Conservation (phyloP, 92 coral and sea anemone genomes). For the Plumapathes pennacea region DNA sequence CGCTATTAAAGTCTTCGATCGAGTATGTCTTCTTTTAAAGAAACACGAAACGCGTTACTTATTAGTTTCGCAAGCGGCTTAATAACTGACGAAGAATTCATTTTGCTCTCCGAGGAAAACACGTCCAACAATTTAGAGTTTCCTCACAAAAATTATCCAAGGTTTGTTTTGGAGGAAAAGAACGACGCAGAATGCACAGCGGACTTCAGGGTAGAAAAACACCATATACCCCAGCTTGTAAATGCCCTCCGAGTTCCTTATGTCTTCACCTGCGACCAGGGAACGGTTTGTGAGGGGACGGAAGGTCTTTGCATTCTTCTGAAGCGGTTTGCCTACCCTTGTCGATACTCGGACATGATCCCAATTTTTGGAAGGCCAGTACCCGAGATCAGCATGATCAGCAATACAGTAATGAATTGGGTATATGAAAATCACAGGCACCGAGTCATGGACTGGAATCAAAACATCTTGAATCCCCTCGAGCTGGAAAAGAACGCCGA, state of each 20-base stretch:
- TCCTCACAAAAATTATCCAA: constrained; percentile 28
- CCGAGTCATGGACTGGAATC: constrained; percentile 11
- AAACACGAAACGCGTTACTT: constrained; percentile 23
- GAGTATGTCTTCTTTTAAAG: constrained; percentile 14
- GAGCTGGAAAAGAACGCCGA: constrained; percentile 15
- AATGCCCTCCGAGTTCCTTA: constrained; percentile 31
- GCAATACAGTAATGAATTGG: constrained; percentile 29
- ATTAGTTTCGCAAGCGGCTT: constrained; percentile 8
- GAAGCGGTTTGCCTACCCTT: constrained; percentile 4
- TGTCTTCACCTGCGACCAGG: constrained; percentile 26
- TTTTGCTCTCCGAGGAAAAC: constrained; percentile 24
- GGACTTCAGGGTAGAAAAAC: constrained; percentile 38
- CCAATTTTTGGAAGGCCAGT: constrained; percentile 9
- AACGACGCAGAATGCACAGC: constrained; percentile 43
- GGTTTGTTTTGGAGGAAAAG: constrained; percentile 11
- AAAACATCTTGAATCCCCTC: constrained; percentile 18
- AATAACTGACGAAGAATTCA: constrained; percentile 28
- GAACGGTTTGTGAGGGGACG: constrained; percentile 34
- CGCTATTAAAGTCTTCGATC: constrained; percentile 1
- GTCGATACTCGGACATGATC: constrained; percentile 7
- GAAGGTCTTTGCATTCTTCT: constrained; percentile 19
- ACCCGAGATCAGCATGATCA: constrained; percentile 6
- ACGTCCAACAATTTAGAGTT: constrained; percentile 33
- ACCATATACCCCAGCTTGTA: constrained; percentile 20
- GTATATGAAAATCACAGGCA: constrained; percentile 9